Conservation (phyloP, 2,888 invertebrate species). For the Muschampia plurimacula region DNA sequence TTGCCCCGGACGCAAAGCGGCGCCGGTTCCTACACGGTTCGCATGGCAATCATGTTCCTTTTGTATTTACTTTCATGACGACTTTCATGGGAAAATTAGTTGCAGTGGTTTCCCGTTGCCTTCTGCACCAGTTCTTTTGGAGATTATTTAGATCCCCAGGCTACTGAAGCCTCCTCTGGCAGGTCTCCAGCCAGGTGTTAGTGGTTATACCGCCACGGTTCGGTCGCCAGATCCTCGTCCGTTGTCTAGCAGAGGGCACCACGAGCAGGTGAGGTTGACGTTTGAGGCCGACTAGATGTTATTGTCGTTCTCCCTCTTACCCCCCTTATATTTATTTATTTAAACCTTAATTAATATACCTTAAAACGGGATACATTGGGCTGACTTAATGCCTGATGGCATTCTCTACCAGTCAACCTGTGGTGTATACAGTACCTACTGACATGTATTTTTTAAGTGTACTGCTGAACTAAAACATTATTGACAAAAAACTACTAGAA, state of each 20-base stretch:
- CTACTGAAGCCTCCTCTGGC: not conserved
- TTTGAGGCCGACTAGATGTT: not conserved
- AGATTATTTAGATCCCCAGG: not conserved
- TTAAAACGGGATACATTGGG: too few relatives aligned
- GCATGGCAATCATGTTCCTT: not conserved
- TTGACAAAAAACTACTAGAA: too few relatives aligned
- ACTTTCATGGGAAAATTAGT: not conserved
- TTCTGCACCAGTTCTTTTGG: not conserved
- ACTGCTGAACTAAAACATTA: too few relatives aligned
- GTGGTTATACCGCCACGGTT: constrained; percentile 1
- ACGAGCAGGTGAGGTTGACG: not conserved
- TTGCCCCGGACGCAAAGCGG: constrained; percentile 4
- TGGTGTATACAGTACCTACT: too few relatives aligned
- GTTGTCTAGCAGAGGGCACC: not conserved
- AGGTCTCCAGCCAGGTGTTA: not conserved
- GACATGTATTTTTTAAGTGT: too few relatives aligned
- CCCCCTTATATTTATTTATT: too few relatives aligned
- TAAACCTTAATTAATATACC: too few relatives aligned
- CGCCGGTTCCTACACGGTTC: constrained; percentile 4
- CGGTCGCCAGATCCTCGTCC: not conserved
- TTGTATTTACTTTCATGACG: not conserved
- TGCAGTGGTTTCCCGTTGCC: constrained; percentile 1
- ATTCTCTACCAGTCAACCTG: too few relatives aligned
- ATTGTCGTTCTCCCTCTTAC: too few relatives aligned
- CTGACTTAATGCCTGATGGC: too few relatives aligned